A percentile compares a stretch with the other conserved stretches of the same genome.
phyloP scores from a whole-genome alignment of 2,888 invertebrate species.

The Xanthia icteritia region DNA sequence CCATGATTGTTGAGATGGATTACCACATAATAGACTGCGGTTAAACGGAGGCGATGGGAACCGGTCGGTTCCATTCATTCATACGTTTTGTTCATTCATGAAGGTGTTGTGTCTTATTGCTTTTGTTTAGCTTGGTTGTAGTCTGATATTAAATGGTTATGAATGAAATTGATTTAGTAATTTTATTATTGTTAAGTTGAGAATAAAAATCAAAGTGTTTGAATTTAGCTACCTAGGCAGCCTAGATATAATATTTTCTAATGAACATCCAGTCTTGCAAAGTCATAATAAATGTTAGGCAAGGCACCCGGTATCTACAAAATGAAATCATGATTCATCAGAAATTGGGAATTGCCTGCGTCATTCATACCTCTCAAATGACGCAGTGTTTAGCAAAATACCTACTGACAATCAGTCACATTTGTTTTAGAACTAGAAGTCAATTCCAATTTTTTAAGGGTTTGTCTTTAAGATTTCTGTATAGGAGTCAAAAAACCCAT shows the following conservation, averaged over 20 bases:
- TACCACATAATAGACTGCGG: conserved; percentile 71
- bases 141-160: neutral
- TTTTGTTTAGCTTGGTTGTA: neutral
- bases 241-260: neutral
- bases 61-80: conserved; percentile 46
- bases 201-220: neutral
- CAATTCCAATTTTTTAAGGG: neutral
- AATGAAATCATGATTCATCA: neutral
- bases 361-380: neutral
- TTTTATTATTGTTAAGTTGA: neutral
- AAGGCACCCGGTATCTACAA: too few species aligned
- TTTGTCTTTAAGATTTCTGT: neutral
- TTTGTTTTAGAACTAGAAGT: neutral
- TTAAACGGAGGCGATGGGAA: conserved; percentile 62
- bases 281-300: neutral
- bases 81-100: conserved; percentile 60
- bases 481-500: neutral
- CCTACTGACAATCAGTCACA: neutral
- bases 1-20: conserved; percentile 58
- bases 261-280: neutral
- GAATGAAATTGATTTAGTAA: neutral
- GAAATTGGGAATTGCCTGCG: neutral
- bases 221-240: neutral
- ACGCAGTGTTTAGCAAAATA: neutral
- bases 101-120: conserved; percentile 25